Evolutionary conservation across 2,888 invertebrate genomes (phyloP), one percentile per base, ranked within the genome.

Genomic region (Heteropelma amictum): DNA sequence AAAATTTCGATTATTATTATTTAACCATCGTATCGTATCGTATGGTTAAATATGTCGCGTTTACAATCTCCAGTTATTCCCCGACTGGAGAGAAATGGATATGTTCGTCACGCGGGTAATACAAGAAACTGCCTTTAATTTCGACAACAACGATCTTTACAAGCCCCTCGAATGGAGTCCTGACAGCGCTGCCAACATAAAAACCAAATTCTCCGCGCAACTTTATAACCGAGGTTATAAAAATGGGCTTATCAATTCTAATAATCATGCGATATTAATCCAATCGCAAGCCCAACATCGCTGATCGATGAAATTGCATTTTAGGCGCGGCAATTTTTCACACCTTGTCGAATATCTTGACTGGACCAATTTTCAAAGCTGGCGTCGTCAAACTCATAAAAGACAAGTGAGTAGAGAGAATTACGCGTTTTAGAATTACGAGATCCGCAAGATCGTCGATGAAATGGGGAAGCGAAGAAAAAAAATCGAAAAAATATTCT

Each of bases 271-370:
- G 4, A 23, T n/a, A 4, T 21, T 45, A 3, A 45, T n/a, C 30
- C 3, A 30, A 30, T 1, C 1, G 8, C 30, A 8, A 30, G 6
- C 7, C 30, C 1, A 51, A 10, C 17, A 19, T 8, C 3, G 10
- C 30, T 53, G 21, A 53, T 21, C 2, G 10, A 53, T 33, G 5
- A 33, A 33, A 14, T 2, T 23, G 4, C 7, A 10, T n/a, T 38
- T 63, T 17, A 75, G 75, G 75, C 56, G 83, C 91, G 1, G 89
- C 91, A 1, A 85, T 92, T 1, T 90, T 92, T 40, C 85, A 91
- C 54, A 92, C 92, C 92, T 89, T 92, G 87, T 86, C 90, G 40
- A 86, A 90, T 72, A 90, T 91, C 72, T 83, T 92, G 3, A 90
- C 91, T 0, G 88, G 90, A 54, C 81, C 81, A 0, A 85, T 86